Base-by-base conservation (phyloP, 2,113 vertebrate species). In the Lepisosteus osseus region DNA sequence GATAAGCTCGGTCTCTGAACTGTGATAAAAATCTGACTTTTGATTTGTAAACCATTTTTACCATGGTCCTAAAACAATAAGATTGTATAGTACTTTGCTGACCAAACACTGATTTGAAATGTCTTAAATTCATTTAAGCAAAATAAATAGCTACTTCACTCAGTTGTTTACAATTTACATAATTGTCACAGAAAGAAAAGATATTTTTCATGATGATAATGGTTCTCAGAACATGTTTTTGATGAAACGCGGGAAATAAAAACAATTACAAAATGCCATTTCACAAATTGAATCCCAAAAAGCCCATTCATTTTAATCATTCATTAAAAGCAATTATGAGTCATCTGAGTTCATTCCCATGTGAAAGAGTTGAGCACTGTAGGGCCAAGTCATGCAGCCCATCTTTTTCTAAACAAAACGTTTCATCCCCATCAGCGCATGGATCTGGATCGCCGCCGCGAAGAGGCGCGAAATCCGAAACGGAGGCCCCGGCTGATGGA, bases 401-500 rank as follows among this genome's bases (percentile, higher is more conserved):
- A 11, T 59, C 57, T 59, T 59, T n/a, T n/a, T 13, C 7, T 56
- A 54, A 54, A 44, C 47, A 8, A 67, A n/a, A 0, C 47, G 54
- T 64, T 65, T 3, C 0, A 12, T 51, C 2, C 3, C 9, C 43
- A 1, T 65, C 44, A 99, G 97, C 94, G 97, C 2, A 98, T 99
- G 96, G 97, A 99, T 82, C 87, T 99, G 84, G 97, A 99, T 78
- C 89, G 96, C 13, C 93, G 97, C 12, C 92, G 97, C 0, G 97
- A 99, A 63, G 97, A 99, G 0, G 96, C 97, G 2, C 91, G 97
- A 41, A 99, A 99, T 75, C 96, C 97, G 0, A 95, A 96, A 51
- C 93, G 97, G 14, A 97, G 95, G 71, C 97, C 97, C 0, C 95
- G 97, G 29, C 82, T 99, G 8, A 97, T 99, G 95, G 97, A 99